These are phyloP conservation scores for Xenus cinereus DNA, from an alignment of 2,113 vertebrate genomes.

Conservation along the genomic window DNA sequence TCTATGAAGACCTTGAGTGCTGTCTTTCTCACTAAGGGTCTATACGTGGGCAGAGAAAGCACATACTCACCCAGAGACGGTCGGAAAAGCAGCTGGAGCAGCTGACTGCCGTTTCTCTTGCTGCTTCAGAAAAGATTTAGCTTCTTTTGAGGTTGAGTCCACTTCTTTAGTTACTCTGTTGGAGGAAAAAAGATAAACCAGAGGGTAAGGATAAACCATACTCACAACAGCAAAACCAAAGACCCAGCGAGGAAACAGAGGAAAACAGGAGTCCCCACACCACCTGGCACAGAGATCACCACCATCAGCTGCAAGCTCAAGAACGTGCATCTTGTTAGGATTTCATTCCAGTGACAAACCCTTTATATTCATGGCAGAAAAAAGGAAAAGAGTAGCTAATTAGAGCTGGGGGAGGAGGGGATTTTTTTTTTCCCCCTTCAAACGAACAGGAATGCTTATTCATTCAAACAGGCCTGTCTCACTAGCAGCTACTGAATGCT, in stretches of 20 bases:
- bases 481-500: background rate
- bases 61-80: slow-evolving; percentile 76
- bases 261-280: background rate
- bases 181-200: background rate
- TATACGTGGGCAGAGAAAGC: background rate
- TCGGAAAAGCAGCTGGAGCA: slow-evolving; percentile 7
- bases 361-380: background rate
- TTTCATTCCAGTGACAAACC: background rate
- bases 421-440: background rate
- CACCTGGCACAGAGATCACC: background rate
- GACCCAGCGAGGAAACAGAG: background rate
- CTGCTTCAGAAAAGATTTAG: slow-evolving; percentile 84
- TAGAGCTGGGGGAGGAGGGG: background rate
- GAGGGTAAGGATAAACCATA: background rate
- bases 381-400: background rate
- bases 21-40: background rate
- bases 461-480: slow-evolving; percentile 7
- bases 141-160: slow-evolving; percentile 87
- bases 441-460: background rate
- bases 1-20: fast-evolving
- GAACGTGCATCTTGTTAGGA: background rate
- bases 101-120: slow-evolving; percentile 67
- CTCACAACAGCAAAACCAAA: background rate
- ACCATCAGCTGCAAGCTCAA: background rate
- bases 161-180: slow-evolving; percentile 93